Evolutionary conservation across 2,797 vertebrate genomes (phyloP), one percentile per base, ranked within the genome.

Genomic region (Gymnocypris eckloni): DNA sequence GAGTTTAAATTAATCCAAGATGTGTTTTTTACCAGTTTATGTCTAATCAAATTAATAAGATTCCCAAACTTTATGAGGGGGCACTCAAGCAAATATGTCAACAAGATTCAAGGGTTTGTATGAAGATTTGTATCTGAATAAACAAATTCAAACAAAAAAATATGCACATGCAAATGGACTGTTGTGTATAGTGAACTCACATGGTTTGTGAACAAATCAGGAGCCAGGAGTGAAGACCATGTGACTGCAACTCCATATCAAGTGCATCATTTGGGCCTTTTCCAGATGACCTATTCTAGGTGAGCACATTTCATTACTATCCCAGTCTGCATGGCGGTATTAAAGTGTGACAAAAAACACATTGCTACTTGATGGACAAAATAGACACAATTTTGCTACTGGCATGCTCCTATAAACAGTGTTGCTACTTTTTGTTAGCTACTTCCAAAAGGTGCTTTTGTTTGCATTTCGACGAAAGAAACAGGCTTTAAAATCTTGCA

Each of bases 401-500:
- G 20, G 7, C 22, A 28, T 25, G 76, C 39, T 79, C 22, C 15
- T 25, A n/a, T 77, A n/a, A 39, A 77, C 75, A 56, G 18, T 15
- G 12, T 41, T 1, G 28, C 64, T 59, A 50, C 25, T 48, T 66
- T 80, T 67, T 33, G n/a, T 50, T 28, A 13, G 75, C 75, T 39
- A 15, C 50, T 54, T 54, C 50, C 28, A 22, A 76, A 7, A 6
- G 54, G 5, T 15, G 2, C 4, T 8, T 39, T 77, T 77, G 75
- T 76, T 67, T n/a, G 28, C n/a, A 64, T 83, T 48, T n/a, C 20
- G 41, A 48, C 5, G 8, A 73, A 25, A 15, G 28, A 13, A 66
- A 33, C 64, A 66, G 25, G 11, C 52, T 28, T 82, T 73, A 7
- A 83, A 83, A 66, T 25, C 4, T 12, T 83, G 72, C 28, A 76